Evolutionary conservation across 2,113 vertebrate genomes (phyloP), one percentile per base, ranked within the genome.

Genomic region (Euleptes europaea): DNA sequence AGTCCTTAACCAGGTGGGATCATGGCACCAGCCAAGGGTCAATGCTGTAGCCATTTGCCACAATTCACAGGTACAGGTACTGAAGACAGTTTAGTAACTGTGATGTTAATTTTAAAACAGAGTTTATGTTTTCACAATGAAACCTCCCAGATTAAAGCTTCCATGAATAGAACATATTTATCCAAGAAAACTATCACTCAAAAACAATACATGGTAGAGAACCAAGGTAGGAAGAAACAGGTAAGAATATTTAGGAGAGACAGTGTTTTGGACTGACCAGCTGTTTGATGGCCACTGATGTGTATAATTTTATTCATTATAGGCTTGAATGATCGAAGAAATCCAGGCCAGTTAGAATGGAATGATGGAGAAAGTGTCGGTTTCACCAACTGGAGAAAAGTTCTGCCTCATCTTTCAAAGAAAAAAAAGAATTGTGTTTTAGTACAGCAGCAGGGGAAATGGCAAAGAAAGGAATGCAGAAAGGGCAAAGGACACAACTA

Each of bases 361-460:
- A 95, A 86, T 0, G 94, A 95, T 3, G 97, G 98, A 9, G 97
- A 98, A 85, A 94, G 96, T 1, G 94, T 98, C 77, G 91, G 74
- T 87, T 99, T 97, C 92, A 97, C 96, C n/a, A 98, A 97, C 94
- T 99, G 98, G 98, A 97, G 91, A 82, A 97, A 89, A 93, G 92
- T 89, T 0, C 91, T 95, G 0, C 92, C 90, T 2, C 91, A 1
- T 31, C 14, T 80, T 65, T 88, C 94, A 84, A 92, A 23, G 86
- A 96, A 91, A 91, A 94, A 95, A 63, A 97, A 92, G 84, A 97
- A 93, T 88, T 99, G 98, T 13, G 97, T 97, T 63, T 95, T 98
- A 83, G 98, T 97, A 74, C 97, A 97, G 90, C 97, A 92, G 82
- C 92, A 89, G 89, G 97, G 97, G 47, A 98, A 98, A 92, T 99